These are phyloP conservation scores for Xestia rhomboidea DNA, from an alignment of 2,888 invertebrate species.

Conservation along the genomic window DNA sequence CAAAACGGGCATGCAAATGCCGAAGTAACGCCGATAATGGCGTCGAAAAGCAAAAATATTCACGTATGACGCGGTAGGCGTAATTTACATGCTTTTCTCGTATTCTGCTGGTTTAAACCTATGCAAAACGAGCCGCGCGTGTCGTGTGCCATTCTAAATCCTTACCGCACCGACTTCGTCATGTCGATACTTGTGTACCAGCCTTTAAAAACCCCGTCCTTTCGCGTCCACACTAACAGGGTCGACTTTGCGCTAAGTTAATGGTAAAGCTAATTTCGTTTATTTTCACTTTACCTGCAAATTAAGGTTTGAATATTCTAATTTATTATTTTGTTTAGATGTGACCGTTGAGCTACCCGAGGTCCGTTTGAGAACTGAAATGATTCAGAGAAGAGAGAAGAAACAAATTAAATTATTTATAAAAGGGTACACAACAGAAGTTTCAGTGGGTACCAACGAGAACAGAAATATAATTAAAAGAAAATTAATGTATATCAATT, in stretches of 20 bases:
- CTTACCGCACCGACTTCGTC: slow-evolving; percentile 19
- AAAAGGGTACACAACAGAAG: slow-evolving; percentile 48
- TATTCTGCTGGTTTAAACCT: slow-evolving; percentile 61
- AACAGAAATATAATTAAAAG: slow-evolving; percentile 38
- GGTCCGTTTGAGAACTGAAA: slow-evolving; percentile 48
- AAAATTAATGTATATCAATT: slow-evolving; percentile 4
- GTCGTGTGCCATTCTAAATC: slow-evolving; percentile 55
- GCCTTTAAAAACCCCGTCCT: slow-evolving; percentile 64
- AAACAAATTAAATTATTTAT: slow-evolving; percentile 60
- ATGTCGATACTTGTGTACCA: slow-evolving; percentile 54
- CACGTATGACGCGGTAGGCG: slow-evolving; percentile 52
- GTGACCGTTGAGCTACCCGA: slow-evolving; percentile 58
- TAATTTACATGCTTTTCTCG: slow-evolving; percentile 65
- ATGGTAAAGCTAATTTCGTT: slow-evolving; percentile 80
- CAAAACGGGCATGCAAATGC: slow-evolving; percentile 64
- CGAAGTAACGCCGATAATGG: slow-evolving; percentile 60
- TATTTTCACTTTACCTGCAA: slow-evolving; percentile 77
- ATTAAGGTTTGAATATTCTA: slow-evolving; percentile 76
- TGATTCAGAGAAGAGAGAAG: slow-evolving; percentile 33
- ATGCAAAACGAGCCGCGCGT: slow-evolving; percentile 62
- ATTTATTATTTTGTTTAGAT: slow-evolving; percentile 74
- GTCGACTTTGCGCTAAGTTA: slow-evolving; percentile 69
- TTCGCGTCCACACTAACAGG: slow-evolving; percentile 57
- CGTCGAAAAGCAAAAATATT: slow-evolving; percentile 64
- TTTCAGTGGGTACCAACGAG: slow-evolving; percentile 23